Evolutionary conservation across 2,888 invertebrate species (phyloP).

Genomic region (Sipunculus nudus): DNA sequence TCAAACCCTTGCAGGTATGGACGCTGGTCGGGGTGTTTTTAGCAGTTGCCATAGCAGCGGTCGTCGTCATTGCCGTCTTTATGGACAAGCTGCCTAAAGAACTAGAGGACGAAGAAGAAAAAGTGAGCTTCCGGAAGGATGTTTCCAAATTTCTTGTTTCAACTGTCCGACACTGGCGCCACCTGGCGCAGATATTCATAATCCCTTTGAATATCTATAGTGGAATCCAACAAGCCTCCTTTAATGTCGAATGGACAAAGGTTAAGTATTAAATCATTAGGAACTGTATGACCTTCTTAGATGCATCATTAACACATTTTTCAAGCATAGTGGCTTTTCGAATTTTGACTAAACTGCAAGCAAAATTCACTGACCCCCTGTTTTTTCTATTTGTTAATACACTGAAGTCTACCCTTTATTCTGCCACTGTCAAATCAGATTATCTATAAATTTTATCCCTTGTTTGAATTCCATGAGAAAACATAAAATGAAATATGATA

Average conservation of each 20-base stretch:
- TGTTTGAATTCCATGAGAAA: too few relatives aligned
- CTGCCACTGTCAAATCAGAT: too few relatives aligned
- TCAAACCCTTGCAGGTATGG: slow-evolving; percentile 38
- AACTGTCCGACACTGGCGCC: slow-evolving; percentile 82
- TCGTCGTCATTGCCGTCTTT: slow-evolving; percentile 84
- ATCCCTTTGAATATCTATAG: slow-evolving; percentile 96
- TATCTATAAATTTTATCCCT: too few relatives aligned
- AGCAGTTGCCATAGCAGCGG: slow-evolving; percentile 70
- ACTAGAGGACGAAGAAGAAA: slow-evolving; percentile 8
- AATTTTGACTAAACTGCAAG: too few relatives aligned
- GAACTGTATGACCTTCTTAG: too few relatives aligned
- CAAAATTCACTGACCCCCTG: too few relatives aligned
- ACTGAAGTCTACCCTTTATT: too few relatives aligned
- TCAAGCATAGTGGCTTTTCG: too few relatives aligned
- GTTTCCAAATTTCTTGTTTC: slow-evolving; percentile 62
- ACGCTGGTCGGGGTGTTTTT: slow-evolving; percentile 39
- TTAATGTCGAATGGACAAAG: slow-evolving; percentile 77
- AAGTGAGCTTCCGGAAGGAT: slow-evolving; percentile 9
- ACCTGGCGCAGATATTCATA: slow-evolving; percentile 89
- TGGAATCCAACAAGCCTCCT: slow-evolving; percentile 97
- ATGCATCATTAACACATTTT: too few relatives aligned
- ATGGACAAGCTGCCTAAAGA: slow-evolving; percentile 73
- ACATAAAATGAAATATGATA: too few relatives aligned
- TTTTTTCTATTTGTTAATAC: too few relatives aligned
- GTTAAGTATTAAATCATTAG: too few relatives aligned